A percentile compares a stretch with the other conserved stretches of the same genome.
phyloP scores from a whole-genome alignment of 2,888 invertebrate species.

The Tenthredo mesomela region DNA sequence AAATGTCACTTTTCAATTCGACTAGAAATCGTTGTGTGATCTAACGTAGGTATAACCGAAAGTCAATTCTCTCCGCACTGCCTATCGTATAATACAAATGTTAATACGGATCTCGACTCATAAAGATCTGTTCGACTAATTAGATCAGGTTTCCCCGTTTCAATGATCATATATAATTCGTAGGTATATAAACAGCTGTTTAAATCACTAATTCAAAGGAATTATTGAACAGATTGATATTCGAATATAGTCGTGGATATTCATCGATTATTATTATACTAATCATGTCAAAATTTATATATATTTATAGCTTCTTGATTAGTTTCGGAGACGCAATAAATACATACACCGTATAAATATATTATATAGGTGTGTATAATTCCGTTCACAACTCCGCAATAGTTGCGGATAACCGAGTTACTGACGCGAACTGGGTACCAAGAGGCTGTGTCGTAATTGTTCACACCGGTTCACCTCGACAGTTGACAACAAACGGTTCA shows the following conservation, averaged over 20 bases:
- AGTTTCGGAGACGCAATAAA: not conserved
- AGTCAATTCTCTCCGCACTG: constrained; percentile 49
- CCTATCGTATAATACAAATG: not conserved
- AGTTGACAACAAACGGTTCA: constrained; percentile 46
- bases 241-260: not conserved
- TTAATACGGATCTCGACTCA: not conserved
- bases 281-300: not conserved
- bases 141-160: not conserved
- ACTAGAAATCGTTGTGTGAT: constrained; percentile 2
- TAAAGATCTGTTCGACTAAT: not conserved
- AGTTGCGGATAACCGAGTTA: not conserved
- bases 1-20: not conserved
- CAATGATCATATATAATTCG: not conserved
- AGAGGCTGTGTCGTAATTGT: constrained; percentile 39
- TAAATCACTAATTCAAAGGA: not conserved
- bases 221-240: not conserved
- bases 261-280: not conserved
- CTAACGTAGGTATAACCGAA: constrained; percentile 14
- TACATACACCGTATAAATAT: not conserved
- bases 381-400: constrained; percentile 7
- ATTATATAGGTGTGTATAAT: not conserved
- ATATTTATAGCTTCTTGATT: not conserved
- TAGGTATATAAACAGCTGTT: constrained; percentile 12
- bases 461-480: constrained; percentile 48
- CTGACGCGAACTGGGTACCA: not conserved